Percentiles rank a stretch among this genome's conserved stretches.
Evolutionary conservation across 2,113 vertebrate genomes (phyloP).

Genomic region (Bufo gargarizans): DNA sequence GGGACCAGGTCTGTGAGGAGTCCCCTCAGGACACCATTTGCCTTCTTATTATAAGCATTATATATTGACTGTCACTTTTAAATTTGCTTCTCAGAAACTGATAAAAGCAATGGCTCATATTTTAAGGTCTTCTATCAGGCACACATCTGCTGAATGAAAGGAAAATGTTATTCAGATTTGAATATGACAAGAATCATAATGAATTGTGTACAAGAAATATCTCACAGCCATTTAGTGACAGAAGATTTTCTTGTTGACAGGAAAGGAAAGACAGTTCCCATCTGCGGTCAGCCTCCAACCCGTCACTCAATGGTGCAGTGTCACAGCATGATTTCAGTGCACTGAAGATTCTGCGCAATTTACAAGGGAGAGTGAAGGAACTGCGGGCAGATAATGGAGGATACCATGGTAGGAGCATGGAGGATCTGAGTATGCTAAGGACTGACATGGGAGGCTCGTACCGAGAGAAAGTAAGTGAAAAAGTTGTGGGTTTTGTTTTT

Average conservation of each 20-base stretch:
- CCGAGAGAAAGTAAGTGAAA: conserved; percentile 64
- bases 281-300: conserved; percentile 53
- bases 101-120: too few relatives aligned
- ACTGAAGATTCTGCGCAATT: conserved; percentile 71
- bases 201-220: not conserved
- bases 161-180: too few relatives aligned
- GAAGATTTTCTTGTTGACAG: conserved; percentile 56
- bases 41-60: too few relatives aligned
- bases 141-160: too few relatives aligned
- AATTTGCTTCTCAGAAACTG: too few relatives aligned
- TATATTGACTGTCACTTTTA: too few relatives aligned
- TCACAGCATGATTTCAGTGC: conserved; percentile 66
- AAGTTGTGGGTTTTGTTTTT: not conserved
- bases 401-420: conserved; percentile 54
- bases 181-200: too few relatives aligned
- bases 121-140: too few relatives aligned
- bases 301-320: conserved; percentile 53
- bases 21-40: too few relatives aligned
- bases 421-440: conserved; percentile 19
- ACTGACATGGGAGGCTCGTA: conserved; percentile 64
- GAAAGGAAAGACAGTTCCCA: conserved; percentile 54
- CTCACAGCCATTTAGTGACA: not conserved
- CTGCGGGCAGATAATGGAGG: conserved; percentile 69
- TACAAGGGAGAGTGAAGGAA: conserved; percentile 74
- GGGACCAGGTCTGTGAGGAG: too few relatives aligned